A percentile compares a stretch with the other conserved stretches of the same genome.
phyloP scores from a whole-genome alignment of 2,888 invertebrate species.

The Therioaphis trifolii region DNA sequence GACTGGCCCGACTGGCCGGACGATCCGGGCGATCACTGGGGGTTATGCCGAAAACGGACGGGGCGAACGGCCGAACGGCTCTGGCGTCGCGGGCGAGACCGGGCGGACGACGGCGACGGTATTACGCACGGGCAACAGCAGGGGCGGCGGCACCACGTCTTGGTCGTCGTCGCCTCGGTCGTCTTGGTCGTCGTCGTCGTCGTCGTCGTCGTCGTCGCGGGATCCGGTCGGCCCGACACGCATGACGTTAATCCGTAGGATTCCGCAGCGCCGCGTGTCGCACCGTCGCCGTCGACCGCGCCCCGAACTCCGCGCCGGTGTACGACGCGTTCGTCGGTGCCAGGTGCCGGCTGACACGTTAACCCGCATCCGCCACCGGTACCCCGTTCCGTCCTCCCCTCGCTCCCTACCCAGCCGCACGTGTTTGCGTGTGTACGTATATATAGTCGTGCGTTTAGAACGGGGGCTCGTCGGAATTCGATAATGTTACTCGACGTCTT shows the following conservation, averaged over 20 bases:
- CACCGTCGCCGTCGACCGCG: neutral
- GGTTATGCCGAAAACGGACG: neutral
- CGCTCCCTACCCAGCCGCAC: no score
- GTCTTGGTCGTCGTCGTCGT: neutral
- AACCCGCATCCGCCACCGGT: conserved; percentile 31
- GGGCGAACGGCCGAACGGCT: neutral
- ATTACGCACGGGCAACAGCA: neutral
- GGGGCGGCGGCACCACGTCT: no score
- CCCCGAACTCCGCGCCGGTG: neutral
- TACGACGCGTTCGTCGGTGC: neutral
- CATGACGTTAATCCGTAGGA: neutral
- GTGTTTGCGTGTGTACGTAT: neutral
- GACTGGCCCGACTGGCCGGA: neutral
- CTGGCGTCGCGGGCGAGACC: neutral
- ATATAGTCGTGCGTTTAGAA: no score
- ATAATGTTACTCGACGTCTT: neutral
- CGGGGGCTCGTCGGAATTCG: neutral
- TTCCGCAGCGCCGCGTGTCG: neutral
- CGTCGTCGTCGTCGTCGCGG: neutral
- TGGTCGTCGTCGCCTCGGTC: no score
- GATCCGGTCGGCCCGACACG: conserved; percentile 27
- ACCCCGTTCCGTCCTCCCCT: neutral
- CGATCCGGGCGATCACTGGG: neutral
- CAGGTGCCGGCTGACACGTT: conserved; percentile 39
- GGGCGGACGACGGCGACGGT: no score